Percentiles rank a stretch among this genome's conserved stretches.
phyloP scores from a whole-genome alignment of 1,140 invertebrate species.

The Xylocopa sonorina region DNA sequence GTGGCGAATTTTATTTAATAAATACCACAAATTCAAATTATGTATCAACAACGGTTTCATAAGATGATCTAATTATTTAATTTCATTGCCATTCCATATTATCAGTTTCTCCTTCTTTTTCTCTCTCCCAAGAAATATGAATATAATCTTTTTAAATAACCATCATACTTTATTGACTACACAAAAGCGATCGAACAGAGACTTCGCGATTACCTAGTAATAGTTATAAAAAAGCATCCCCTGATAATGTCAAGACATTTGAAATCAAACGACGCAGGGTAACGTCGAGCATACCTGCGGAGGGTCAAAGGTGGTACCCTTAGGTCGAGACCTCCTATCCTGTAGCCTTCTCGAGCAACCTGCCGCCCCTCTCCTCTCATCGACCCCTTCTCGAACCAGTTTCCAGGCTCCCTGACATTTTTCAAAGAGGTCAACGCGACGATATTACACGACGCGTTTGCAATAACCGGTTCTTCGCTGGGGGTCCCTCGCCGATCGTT shows the following conservation, averaged over 20 bases:
- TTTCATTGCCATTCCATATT: background rate
- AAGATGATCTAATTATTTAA: too few relatives aligned
- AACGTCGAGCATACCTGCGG: conserved; percentile 52
- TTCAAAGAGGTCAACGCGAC: background rate
- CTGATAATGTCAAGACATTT: background rate
- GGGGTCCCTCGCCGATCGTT: conserved; percentile 46
- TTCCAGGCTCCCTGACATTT: conserved; percentile 4
- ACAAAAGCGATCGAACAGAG: too few relatives aligned
- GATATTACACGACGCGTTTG: conserved; percentile 26
- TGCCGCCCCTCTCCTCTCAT: conserved; percentile 48
- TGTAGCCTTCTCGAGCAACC: conserved; percentile 57
- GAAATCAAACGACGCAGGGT: background rate
- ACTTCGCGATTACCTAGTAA: too few relatives aligned
- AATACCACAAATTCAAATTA: background rate
- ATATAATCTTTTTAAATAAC: too few relatives aligned
- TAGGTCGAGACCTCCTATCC: conserved; percentile 64
- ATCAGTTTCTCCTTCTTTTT: too few relatives aligned
- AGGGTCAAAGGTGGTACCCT: conserved; percentile 70
- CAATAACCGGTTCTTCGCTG: conserved; percentile 72
- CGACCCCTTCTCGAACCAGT: conserved; percentile 51
- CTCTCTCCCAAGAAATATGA: too few relatives aligned
- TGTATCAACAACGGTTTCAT: background rate
- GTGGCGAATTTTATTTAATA: background rate
- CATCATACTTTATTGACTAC: too few relatives aligned
- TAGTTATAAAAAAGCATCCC: too few relatives aligned